Evolutionary conservation across 2,888 invertebrate species (phyloP).

Genomic region (Junonia oenone): DNA sequence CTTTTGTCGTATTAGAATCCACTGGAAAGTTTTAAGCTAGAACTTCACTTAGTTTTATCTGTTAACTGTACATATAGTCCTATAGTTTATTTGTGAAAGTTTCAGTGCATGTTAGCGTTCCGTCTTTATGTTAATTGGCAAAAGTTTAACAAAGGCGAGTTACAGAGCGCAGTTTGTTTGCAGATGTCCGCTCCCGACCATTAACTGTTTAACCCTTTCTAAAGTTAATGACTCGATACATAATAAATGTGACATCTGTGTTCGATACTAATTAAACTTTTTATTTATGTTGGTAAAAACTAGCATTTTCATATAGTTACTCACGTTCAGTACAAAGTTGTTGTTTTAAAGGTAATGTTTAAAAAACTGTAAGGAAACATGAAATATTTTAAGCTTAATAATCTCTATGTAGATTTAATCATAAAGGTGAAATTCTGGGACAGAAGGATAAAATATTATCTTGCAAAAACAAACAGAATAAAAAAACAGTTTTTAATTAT

Average conservation of each 20-base stretch:
- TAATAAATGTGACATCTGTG: not conserved
- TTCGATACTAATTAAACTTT: not conserved
- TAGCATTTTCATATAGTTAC: too few species aligned
- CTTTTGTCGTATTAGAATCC: not conserved
- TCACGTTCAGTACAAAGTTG: too few species aligned
- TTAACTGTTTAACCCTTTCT: not conserved
- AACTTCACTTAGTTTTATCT: not conserved
- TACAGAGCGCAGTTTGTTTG: constrained; percentile 1
- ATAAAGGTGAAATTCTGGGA: too few species aligned
- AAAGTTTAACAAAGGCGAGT: constrained; percentile 7
- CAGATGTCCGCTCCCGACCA: constrained; percentile 5
- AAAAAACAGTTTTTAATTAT: too few species aligned
- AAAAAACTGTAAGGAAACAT: too few species aligned
- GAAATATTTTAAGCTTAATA: too few species aligned
- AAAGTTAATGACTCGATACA: constrained; percentile 2
- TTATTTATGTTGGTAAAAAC: not conserved
- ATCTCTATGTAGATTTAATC: too few species aligned
- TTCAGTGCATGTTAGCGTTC: not conserved
- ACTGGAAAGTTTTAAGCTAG: not conserved
- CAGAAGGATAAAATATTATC: too few species aligned
- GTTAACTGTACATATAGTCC: not conserved
- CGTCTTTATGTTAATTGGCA: constrained; percentile 2
- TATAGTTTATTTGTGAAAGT: constrained; percentile 1
- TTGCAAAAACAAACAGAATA: too few species aligned
- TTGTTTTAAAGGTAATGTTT: too few species aligned